Evolutionary conservation across 2,888 invertebrate species (phyloP).

Genomic region (Malacosoma neustria): DNA sequence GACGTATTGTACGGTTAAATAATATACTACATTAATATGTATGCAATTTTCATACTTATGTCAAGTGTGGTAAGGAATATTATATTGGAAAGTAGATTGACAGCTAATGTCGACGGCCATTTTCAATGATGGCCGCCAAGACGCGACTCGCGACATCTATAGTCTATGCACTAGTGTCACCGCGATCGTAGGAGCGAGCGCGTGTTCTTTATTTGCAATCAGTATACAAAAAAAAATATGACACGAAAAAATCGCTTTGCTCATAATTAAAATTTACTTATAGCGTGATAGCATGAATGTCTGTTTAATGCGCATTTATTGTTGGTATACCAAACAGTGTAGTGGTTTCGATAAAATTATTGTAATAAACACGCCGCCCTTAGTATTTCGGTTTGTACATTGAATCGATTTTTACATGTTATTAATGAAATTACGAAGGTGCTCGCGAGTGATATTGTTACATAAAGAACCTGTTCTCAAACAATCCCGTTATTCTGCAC

Average conservation of each 20-base stretch:
- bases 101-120: constrained; percentile 55
- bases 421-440: constrained; percentile 71
- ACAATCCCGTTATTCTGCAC: constrained; percentile 28
- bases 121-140: constrained; percentile 60
- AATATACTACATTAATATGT: constrained; percentile 2
- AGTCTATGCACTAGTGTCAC: constrained; percentile 56
- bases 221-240: constrained; percentile 54
- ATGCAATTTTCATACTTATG: background rate
- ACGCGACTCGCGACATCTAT: constrained; percentile 68
- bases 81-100: constrained; percentile 25
- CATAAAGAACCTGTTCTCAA: constrained; percentile 37
- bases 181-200: constrained; percentile 48
- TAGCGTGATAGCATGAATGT: constrained; percentile 21
- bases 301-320: constrained; percentile 19
- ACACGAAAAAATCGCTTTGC: constrained; percentile 39
- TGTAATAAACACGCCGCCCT: constrained; percentile 59
- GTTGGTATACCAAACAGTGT: constrained; percentile 15
- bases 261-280: constrained; percentile 24
- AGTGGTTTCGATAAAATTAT: constrained; percentile 49
- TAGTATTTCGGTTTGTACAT: constrained; percentile 63
- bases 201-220: constrained; percentile 48
- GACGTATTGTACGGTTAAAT: constrained; percentile 54
- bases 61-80: background rate
- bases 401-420: constrained; percentile 72
- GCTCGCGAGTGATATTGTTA: constrained; percentile 58